phyloP scores from a whole-genome alignment of 2,888 invertebrate species.

The Sesamia inferens region DNA sequence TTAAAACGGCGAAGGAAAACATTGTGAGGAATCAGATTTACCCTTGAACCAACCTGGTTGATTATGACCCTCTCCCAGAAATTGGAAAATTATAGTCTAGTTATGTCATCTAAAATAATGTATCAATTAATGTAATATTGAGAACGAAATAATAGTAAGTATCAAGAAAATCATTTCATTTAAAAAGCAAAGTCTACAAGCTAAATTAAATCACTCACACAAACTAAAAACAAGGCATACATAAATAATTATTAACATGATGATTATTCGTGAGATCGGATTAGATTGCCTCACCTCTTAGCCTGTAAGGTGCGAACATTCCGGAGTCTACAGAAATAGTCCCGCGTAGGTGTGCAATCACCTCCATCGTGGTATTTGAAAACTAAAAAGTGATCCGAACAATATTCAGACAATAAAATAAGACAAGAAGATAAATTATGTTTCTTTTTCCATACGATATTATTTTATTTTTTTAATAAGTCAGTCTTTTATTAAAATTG shows the following conservation, averaged over 20 bases:
- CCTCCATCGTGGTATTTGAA: constrained; percentile 59
- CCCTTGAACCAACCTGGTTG: too few relatives aligned
- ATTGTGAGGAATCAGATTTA: too few relatives aligned
- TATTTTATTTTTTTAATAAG: too few relatives aligned
- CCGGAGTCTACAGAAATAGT: constrained; percentile 70
- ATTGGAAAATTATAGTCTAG: too few relatives aligned
- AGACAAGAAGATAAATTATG: constrained; percentile 20
- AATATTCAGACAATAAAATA: constrained; percentile 49
- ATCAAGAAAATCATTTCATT: neutral
- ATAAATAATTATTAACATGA: constrained; percentile 17
- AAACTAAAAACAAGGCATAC: neutral
- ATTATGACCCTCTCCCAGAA: too few relatives aligned
- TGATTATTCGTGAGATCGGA: constrained; percentile 37
- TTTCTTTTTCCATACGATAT: neutral
- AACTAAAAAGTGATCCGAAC: constrained; percentile 52
- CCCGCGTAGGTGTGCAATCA: constrained; percentile 69
- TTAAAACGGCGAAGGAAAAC: too few relatives aligned
- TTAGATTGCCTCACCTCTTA: constrained; percentile 56
- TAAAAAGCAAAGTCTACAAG: neutral
- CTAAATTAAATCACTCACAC: neutral
- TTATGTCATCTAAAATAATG: too few relatives aligned
- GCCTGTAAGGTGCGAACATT: constrained; percentile 72
- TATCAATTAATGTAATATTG: too few relatives aligned
- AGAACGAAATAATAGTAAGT: neutral
- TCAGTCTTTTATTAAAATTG: neutral